Evolutionary conservation across 2,113 vertebrate genomes (phyloP).

Genomic region (Equus quagga): DNA sequence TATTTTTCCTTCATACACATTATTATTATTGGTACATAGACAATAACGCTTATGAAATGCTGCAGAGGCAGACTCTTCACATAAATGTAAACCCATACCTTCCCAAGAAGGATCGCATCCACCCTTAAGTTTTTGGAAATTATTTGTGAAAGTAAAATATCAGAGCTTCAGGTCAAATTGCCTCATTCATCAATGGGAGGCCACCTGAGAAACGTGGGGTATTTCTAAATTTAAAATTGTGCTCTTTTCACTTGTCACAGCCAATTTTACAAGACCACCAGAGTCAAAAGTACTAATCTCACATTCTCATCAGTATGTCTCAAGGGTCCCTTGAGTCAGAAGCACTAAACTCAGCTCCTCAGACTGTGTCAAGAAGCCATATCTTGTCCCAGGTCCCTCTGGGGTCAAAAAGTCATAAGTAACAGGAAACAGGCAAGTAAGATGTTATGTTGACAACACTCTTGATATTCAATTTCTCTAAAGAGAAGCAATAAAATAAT

Average conservation of each 20-base stretch:
- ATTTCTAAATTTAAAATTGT: neutral
- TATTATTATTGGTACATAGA: neutral
- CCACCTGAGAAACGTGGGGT: neutral
- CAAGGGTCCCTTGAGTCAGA: neutral
- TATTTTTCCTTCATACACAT: neutral
- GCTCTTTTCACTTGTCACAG: neutral
- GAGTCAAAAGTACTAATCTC: neutral
- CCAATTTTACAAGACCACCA: neutral
- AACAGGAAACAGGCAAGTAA: constrained; percentile 36
- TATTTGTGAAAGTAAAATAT: neutral
- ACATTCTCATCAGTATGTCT: neutral
- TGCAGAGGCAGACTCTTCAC: neutral
- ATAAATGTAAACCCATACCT: neutral
- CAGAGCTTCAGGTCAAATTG: neutral
- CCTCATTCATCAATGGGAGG: neutral
- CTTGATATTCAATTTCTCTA: neutral
- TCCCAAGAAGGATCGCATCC: neutral
- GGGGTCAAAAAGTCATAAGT: neutral
- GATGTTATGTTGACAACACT: neutral
- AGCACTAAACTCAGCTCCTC: neutral
- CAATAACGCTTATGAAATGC: neutral
- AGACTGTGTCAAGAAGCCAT: neutral
- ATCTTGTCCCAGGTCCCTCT: neutral
- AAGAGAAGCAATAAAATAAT: neutral
- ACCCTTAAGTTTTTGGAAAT: neutral